phyloP scores from a whole-genome alignment of 2,113 vertebrate species.

The Danio rerio region GRCz12tu NC_133184.1:45838001-45838500 shows the following conservation, averaged over 20 bases:
- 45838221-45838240: slow-evolving; percentile 62
- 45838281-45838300: slow-evolving; percentile 73
- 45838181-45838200: slow-evolving; percentile 55
- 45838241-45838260: slow-evolving; percentile 79
- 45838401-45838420: too few species aligned
- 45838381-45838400: too few species aligned
- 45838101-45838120: slow-evolving; percentile 78
- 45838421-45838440: too few species aligned
- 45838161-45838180: slow-evolving; percentile 51
- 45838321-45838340: too few species aligned
- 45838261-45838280: slow-evolving; percentile 88
- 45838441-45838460: too few species aligned
- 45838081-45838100: slow-evolving; percentile 80
- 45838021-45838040: too few species aligned
- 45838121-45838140: slow-evolving; percentile 87
- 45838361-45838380: too few species aligned
- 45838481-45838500: too few species aligned
- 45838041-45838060: background rate
- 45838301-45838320: background rate
- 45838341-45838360: too few species aligned
- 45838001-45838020: too few species aligned
- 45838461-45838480: too few species aligned
- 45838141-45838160: slow-evolving; percentile 68
- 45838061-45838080: slow-evolving; percentile 25
- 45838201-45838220: slow-evolving; percentile 42